These are phyloP conservation scores for Dichetophora obliterata DNA, from an alignment of 2,888 invertebrate species.

Conservation along the genomic window DNA sequence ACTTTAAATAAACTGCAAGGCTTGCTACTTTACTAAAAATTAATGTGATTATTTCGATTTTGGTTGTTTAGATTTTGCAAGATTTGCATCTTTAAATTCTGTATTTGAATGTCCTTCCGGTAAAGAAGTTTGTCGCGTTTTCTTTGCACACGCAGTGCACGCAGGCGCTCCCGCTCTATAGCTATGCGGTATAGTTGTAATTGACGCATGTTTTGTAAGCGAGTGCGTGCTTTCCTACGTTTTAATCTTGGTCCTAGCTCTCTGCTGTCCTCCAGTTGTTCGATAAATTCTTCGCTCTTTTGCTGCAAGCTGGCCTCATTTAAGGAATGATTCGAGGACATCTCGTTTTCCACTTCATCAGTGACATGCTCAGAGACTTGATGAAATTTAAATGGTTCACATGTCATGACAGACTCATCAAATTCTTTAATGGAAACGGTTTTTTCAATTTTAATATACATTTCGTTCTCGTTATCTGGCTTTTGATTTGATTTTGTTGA, in stretches of 20 bases:
- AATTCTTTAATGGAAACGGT: conserved; percentile 28
- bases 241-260: not conserved
- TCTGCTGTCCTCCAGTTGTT: not conserved
- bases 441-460: conserved; percentile 45
- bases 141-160: conserved; percentile 44
- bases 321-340: not conserved
- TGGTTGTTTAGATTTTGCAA: conserved; percentile 46
- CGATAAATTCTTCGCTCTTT: not conserved
- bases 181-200: conserved; percentile 47
- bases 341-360: conserved; percentile 7
- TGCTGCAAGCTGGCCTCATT: not conserved
- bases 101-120: conserved; percentile 49
- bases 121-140: conserved; percentile 48
- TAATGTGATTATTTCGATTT: conserved; percentile 40
- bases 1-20: too few relatives aligned
- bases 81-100: conserved; percentile 50
- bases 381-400: not conserved
- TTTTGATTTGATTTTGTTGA: not conserved
- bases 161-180: conserved; percentile 48
- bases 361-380: not conserved
- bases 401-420: not conserved
- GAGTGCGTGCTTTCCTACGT: conserved; percentile 1
- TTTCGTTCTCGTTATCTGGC: conserved; percentile 11
- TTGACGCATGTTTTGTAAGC: conserved; percentile 42
- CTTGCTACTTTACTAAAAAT: conserved; percentile 5